Evolutionary conservation across 2,888 invertebrate species (phyloP), one percentile per base, ranked within the genome.

Genomic region (Syrphus vitripennis): DNA sequence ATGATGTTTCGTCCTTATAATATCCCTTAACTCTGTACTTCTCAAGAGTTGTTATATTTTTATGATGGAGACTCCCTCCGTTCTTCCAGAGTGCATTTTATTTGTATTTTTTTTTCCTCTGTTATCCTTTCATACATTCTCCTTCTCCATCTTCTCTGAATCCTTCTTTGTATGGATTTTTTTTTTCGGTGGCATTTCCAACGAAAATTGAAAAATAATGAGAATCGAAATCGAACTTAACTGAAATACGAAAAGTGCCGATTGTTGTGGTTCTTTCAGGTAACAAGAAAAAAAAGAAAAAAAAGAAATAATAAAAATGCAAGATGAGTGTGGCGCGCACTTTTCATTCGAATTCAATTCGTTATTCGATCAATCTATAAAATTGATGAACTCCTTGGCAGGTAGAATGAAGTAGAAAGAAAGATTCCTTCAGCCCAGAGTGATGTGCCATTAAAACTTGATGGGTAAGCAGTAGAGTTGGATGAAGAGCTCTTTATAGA

Each of bases 131-230:
- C 40, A 29, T 65, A 65, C 40, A 29, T 63, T 21, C 29, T 19
- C 31, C 29, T 42, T 9, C 16, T 37, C 40, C 29, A 31, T 9
- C 16, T 37, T 34, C 42, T 63, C 6, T 71, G 34, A 67, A 48
- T 29, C n/a, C 42, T 45, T 21, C 42, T 21, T 71, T 74, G 42
- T 50, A 48, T 19, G 12, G 21, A 10, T 21, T 34, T 9, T 21
- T 65, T 70, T 65, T 29, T 80, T 71, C 67, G 48, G 50, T 76
- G 83, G 74, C 42, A 55, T 65, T 83, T 80, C 74, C 71, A 80
- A 79, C 75, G 70, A 80, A 83, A 83, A 84, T 84, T 65, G 83
- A 71, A 80, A 84, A 80, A 84, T 84, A 84, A 84, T 71, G 83
- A 80, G 83, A 84, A 84, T 71, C 80, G 75, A 84, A 84, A 70